These are phyloP conservation scores for Globia sparganii DNA, from an alignment of 2,888 invertebrate species.

Conservation along the genomic window DNA sequence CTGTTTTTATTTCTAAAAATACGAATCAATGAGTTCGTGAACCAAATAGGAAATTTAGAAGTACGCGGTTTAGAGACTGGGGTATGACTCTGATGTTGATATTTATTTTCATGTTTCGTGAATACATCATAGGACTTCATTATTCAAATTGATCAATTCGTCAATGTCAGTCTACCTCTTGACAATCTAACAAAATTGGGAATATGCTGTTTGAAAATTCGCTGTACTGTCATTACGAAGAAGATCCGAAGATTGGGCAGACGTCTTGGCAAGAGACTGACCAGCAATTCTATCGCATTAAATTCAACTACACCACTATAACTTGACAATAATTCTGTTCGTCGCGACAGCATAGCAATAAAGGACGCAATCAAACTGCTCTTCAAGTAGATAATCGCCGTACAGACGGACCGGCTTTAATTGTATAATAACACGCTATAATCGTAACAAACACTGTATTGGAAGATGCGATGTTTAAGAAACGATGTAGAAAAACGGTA, in stretches of 20 bases:
- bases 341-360: constrained; percentile 41
- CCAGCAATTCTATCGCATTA: constrained; percentile 4
- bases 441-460: constrained; percentile 19
- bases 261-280: background rate
- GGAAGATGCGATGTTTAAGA: background rate
- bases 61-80: too few species aligned
- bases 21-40: too few species aligned
- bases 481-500: constrained; percentile 17
- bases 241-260: background rate
- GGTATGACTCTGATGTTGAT: too few species aligned
- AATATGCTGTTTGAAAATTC: background rate
- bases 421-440: constrained; percentile 55
- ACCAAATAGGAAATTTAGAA: too few species aligned
- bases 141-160: constrained; percentile 4
- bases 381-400: constrained; percentile 42
- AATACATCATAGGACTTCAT: constrained; percentile 34
- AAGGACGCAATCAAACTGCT: constrained; percentile 39
- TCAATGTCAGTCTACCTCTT: background rate
- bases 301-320: constrained; percentile 17
- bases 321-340: constrained; percentile 25
- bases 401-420: constrained; percentile 47
- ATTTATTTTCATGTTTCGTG: background rate
- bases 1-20: too few species aligned
- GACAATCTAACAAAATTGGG: background rate
- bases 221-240: background rate